A percentile compares a stretch with the other conserved stretches of the same genome.
These are phyloP conservation scores for Cossypha heuglini DNA, from an alignment of 2,797 vertebrate species.

Conservation along the genomic window DNA sequence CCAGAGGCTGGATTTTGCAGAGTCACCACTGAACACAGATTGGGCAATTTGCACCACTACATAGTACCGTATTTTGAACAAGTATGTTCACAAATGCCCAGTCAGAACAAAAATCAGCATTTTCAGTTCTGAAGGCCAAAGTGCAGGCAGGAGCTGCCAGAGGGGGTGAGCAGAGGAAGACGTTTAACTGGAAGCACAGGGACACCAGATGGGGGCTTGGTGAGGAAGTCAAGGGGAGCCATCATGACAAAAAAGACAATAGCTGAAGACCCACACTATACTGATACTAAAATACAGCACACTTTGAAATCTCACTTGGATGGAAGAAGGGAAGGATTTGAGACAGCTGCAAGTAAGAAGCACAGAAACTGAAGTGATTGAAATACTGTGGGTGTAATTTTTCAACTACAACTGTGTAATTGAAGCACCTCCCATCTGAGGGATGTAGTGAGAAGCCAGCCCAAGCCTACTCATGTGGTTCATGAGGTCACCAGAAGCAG, in stretches of 20 bases:
- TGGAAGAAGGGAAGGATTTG: background rate
- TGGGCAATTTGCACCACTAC: background rate
- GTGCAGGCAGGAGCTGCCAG: background rate
- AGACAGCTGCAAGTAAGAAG: background rate
- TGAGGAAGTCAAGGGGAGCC: background rate
- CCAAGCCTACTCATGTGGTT: background rate
- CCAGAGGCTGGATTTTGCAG: accelerated
- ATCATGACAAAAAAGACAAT: background rate
- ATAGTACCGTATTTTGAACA: background rate
- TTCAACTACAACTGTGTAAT: background rate
- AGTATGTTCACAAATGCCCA: background rate
- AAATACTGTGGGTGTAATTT: background rate
- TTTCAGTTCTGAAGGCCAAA: background rate
- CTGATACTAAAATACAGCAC: background rate
- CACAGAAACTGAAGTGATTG: accelerated
- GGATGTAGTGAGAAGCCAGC: background rate
- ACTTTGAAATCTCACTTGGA: background rate
- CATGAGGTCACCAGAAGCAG: slow-evolving; percentile 28
- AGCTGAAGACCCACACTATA: background rate
- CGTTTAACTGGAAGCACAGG: background rate
- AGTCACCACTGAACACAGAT: background rate
- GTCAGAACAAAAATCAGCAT: background rate
- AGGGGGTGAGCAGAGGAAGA: background rate
- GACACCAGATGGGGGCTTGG: accelerated
- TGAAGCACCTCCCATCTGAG: background rate